Percentiles rank a stretch among this genome's conserved stretches.
phyloP scores from a whole-genome alignment of 2,888 invertebrate species.

The Tetanocera ferruginea region DNA sequence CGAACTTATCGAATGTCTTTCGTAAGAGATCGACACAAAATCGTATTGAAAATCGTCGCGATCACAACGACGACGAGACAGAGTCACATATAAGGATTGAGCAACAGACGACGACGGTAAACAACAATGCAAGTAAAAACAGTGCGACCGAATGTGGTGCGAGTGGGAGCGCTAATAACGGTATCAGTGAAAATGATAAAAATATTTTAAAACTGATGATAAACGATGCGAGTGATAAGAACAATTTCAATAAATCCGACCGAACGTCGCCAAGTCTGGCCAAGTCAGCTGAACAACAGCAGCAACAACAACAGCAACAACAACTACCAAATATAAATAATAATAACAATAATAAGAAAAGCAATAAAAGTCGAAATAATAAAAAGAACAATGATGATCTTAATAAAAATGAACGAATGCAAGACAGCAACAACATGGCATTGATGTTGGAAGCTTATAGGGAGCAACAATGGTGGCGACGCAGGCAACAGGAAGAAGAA shows the following conservation, averaged over 20 bases:
- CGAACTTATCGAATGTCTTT: slow-evolving; percentile 63
- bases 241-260: slow-evolving; percentile 29
- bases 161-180: slow-evolving; percentile 1
- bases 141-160: background rate
- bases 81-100: background rate
- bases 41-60: slow-evolving; percentile 28
- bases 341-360: background rate
- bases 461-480: background rate
- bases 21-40: slow-evolving; percentile 55
- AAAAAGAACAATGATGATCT: background rate
- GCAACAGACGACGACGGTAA: background rate
- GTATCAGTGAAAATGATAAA: slow-evolving; percentile 33
- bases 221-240: slow-evolving; percentile 23
- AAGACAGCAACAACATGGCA: background rate
- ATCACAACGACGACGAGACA: slow-evolving; percentile 3
- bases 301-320: slow-evolving; percentile 33
- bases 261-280: slow-evolving; percentile 45
- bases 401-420: background rate
- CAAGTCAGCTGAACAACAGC: background rate
- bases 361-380: background rate
- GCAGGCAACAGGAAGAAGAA: background rate
- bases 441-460: background rate
- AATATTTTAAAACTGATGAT: slow-evolving; percentile 35
- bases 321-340: background rate
- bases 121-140: background rate